Conservation (phyloP, 2,888 invertebrate genomes). For the Diarsia rubi region DNA sequence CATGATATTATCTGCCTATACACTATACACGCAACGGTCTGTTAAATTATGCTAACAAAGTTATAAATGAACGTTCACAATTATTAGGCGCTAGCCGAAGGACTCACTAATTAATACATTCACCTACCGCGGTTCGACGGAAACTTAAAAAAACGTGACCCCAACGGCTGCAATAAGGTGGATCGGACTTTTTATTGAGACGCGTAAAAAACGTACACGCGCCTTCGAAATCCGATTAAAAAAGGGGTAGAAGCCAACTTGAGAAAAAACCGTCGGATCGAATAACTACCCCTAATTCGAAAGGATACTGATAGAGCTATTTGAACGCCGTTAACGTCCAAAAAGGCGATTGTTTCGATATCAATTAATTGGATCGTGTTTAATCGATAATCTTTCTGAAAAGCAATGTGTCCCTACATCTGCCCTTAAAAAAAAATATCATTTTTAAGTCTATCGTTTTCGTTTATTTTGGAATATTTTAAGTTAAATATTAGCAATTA, state of each 20-base stretch:
- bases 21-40: conserved; percentile 72
- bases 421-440: conserved; percentile 77
- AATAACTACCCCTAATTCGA: conserved; percentile 89
- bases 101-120: conserved; percentile 88
- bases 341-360: conserved; percentile 87
- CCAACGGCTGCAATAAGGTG: conserved; percentile 88
- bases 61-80: conserved; percentile 82
- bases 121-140: conserved; percentile 83
- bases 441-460: conserved; percentile 52
- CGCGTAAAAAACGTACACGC: conserved; percentile 86
- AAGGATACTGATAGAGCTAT: conserved; percentile 89
- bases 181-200: conserved; percentile 84
- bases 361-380: conserved; percentile 90
- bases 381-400: conserved; percentile 88
- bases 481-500: conserved; percentile 8
- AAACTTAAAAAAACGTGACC: conserved; percentile 85
- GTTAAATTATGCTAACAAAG: conserved; percentile 84
- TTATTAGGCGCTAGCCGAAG: conserved; percentile 73
- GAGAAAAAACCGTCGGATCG: conserved; percentile 79
- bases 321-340: conserved; percentile 83
- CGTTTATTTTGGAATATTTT: conserved; percentile 40
- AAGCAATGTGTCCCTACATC: conserved; percentile 87
- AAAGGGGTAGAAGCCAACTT: conserved; percentile 88
- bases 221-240: conserved; percentile 88
- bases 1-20: conserved; percentile 75